phyloP scores from a whole-genome alignment of 2,888 invertebrate species.

The Lomographa bimaculata region DNA sequence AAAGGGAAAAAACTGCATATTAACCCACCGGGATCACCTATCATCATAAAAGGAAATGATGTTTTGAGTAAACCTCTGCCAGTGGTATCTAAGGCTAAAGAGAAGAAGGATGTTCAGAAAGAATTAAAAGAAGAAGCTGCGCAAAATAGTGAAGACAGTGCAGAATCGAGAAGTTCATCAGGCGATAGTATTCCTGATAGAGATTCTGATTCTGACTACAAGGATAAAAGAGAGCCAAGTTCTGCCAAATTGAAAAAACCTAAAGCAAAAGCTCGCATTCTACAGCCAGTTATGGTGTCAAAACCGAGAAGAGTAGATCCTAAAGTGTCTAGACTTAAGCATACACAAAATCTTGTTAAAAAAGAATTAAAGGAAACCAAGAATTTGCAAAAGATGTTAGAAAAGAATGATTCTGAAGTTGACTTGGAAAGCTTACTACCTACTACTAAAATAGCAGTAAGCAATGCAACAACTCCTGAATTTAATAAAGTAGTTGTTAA shows the following conservation, averaged over 20 bases:
- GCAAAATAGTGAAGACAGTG: constrained; percentile 74
- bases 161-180: constrained; percentile 75
- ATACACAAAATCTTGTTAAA: constrained; percentile 57
- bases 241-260: constrained; percentile 55
- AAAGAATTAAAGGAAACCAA: constrained; percentile 65
- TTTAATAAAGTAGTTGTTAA: constrained; percentile 70
- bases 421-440: constrained; percentile 55
- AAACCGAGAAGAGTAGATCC: constrained; percentile 57
- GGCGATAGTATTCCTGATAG: constrained; percentile 84
- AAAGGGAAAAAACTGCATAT: constrained; percentile 75
- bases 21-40: constrained; percentile 58
- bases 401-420: constrained; percentile 50
- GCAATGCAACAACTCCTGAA: constrained; percentile 38
- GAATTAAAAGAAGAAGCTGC: constrained; percentile 43
- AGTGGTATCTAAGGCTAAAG: constrained; percentile 56
- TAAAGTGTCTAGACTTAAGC: constrained; percentile 53
- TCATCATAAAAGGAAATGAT: constrained; percentile 70
- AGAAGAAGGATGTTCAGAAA: constrained; percentile 49
- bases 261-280: constrained; percentile 69
- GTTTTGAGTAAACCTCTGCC: constrained; percentile 64
- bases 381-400: constrained; percentile 43
- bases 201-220: constrained; percentile 85
- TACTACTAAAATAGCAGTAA: constrained; percentile 46
- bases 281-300: constrained; percentile 41
- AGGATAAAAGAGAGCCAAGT: constrained; percentile 67